Evolutionary conservation across 2,113 vertebrate genomes (phyloP).

Genomic region (Pterocles gutturalis): DNA sequence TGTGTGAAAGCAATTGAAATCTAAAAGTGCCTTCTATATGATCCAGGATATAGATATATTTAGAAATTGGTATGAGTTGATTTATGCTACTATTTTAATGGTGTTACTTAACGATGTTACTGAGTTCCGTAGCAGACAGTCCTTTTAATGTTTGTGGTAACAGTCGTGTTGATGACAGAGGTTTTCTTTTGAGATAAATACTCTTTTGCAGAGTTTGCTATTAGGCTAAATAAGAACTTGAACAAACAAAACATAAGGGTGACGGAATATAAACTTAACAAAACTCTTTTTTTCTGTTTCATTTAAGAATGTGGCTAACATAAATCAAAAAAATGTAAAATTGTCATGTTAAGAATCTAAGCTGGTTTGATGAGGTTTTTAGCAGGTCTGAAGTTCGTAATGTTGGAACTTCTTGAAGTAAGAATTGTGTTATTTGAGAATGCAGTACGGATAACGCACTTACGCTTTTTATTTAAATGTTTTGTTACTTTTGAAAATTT

Average conservation of each 20-base stretch:
- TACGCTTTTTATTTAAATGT: neutral
- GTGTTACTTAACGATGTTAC: neutral
- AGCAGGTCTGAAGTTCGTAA: neutral
- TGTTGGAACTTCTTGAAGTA: neutral
- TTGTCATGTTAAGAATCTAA: neutral
- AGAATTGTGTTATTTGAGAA: neutral
- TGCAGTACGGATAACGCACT: neutral
- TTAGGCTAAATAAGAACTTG: neutral
- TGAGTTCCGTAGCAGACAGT: neutral
- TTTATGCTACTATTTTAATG: neutral
- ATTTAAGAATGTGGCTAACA: neutral
- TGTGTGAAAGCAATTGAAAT: neutral
- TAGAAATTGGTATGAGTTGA: neutral
- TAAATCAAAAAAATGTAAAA: neutral
- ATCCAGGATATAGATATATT: neutral
- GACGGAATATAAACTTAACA: neutral
- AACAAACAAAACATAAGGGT: neutral
- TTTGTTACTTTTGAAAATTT: neutral
- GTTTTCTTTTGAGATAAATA: neutral
- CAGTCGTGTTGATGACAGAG: accelerated
- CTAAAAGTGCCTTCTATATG: neutral
- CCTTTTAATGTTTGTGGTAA: neutral
- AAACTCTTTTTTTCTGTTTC: neutral
- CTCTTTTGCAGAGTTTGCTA: neutral
- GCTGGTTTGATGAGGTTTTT: neutral